Evolutionary conservation across 2,888 invertebrate species (phyloP).

Genomic region (Lymantria monacha): DNA sequence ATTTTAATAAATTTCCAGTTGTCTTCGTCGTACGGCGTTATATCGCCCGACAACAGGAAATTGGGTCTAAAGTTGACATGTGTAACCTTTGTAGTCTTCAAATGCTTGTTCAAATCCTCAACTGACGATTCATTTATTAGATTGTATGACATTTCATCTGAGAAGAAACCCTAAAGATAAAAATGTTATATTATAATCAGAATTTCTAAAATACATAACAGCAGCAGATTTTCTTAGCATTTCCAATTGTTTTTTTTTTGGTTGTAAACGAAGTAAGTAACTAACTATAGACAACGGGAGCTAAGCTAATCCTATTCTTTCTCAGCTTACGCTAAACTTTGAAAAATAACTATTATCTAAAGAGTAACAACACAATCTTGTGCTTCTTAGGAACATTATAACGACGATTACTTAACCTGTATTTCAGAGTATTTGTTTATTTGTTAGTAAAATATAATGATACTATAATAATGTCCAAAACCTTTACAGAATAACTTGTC

Average conservation of each 20-base stretch:
- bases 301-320: too few species aligned
- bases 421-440: too few species aligned
- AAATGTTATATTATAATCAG: not conserved
- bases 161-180: constrained; percentile 81
- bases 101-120: constrained; percentile 83
- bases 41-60: constrained; percentile 83
- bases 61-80: constrained; percentile 86
- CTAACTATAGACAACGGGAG: too few species aligned
- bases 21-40: constrained; percentile 84
- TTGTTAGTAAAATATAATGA: too few species aligned
- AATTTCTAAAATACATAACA: not conserved
- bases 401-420: too few species aligned
- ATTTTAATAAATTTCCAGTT: constrained; percentile 87
- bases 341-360: too few species aligned
- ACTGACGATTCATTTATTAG: constrained; percentile 86
- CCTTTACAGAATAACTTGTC: too few species aligned
- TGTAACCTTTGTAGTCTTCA: constrained; percentile 71
- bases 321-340: too few species aligned
- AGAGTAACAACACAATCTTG: too few species aligned
- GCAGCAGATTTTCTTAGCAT: not conserved
- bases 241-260: not conserved
- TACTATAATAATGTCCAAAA: too few species aligned
- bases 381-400: too few species aligned
- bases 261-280: too few species aligned
- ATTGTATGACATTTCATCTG: constrained; percentile 86